Evolutionary conservation across 2,113 vertebrate genomes (phyloP).

Genomic region (Macquaria australasica): DNA sequence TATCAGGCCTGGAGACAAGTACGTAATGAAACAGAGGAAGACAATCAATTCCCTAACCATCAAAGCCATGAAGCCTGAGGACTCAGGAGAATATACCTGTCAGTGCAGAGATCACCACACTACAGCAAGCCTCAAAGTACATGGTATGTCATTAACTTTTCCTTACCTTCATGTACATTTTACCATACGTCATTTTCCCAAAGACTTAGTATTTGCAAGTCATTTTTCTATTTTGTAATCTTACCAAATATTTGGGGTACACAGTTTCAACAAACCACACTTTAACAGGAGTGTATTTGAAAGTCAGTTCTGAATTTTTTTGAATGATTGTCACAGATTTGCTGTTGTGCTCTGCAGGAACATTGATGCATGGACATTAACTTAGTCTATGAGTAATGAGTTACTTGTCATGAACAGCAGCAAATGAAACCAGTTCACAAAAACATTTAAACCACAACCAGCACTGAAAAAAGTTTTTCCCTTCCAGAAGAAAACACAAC

Average conservation of each 20-base stretch:
- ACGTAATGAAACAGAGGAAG: constrained; percentile 86
- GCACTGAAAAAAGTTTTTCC: not conserved
- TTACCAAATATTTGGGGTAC: not conserved
- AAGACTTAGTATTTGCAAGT: not conserved
- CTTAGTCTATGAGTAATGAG: not conserved
- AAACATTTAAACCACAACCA: not conserved
- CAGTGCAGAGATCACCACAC: constrained; percentile 87
- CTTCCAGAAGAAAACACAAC: not conserved
- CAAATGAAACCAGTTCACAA: not conserved
- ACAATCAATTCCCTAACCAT: constrained; percentile 86
- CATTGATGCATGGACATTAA: not conserved
- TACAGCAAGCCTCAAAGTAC: constrained; percentile 87
- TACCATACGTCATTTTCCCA: not conserved
- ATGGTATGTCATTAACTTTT: constrained; percentile 77
- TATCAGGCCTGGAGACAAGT: constrained; percentile 86
- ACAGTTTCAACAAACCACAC: not conserved
- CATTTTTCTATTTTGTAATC: not conserved
- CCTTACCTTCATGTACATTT: not conserved
- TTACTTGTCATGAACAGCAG: not conserved
- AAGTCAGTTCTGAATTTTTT: not conserved
- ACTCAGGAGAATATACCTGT: constrained; percentile 91
- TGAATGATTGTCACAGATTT: not conserved
- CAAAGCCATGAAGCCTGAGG: constrained; percentile 83
- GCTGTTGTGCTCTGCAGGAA: not conserved
- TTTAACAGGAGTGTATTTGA: not conserved